These are phyloP conservation scores for Papilio helenus DNA, from an alignment of 1,140 invertebrate genomes.

Conservation along the genomic window DNA sequence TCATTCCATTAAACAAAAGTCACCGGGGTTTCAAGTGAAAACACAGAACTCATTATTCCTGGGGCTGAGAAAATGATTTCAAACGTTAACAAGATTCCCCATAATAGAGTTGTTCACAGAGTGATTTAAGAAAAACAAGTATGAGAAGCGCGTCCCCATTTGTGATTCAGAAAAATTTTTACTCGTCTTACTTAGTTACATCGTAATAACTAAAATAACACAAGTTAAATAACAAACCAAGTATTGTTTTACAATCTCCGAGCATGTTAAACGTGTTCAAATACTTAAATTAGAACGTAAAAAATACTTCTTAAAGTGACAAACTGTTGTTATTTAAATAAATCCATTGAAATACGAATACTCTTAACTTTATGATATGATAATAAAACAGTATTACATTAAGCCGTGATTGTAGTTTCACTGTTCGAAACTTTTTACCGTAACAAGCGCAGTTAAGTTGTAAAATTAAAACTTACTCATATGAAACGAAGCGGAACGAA, in stretches of 20 bases:
- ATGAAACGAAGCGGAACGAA: conserved; percentile 57
- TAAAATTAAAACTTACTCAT: conserved; percentile 51
- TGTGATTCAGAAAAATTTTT: conserved; percentile 63
- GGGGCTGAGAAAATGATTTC: conserved; percentile 78
- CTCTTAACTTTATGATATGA: background rate
- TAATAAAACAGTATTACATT: conserved; percentile 1
- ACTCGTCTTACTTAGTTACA: conserved; percentile 46
- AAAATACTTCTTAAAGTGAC: conserved; percentile 3
- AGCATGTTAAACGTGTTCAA: conserved; percentile 44
- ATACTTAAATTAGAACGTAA: conserved; percentile 42
- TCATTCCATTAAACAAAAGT: conserved; percentile 83
- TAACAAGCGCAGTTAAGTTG: conserved; percentile 28
- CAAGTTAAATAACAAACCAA: conserved; percentile 48
- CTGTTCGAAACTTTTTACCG: conserved; percentile 19
- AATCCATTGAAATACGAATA: conserved; percentile 1
- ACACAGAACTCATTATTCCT: conserved; percentile 81
- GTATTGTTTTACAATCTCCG: conserved; percentile 61
- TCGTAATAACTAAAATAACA: conserved; percentile 27
- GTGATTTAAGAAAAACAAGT: conserved; percentile 81
- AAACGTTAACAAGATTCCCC: conserved; percentile 81
- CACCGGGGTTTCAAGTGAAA: conserved; percentile 80
- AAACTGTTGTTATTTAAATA: background rate
- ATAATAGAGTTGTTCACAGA: conserved; percentile 78
- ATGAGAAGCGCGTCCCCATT: conserved; percentile 55
- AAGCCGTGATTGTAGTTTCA: conserved; percentile 1